A percentile compares a stretch with the other conserved stretches of the same genome.
Conservation (phyloP, 2,113 vertebrate species). For the Saccopteryx leptura region DNA sequence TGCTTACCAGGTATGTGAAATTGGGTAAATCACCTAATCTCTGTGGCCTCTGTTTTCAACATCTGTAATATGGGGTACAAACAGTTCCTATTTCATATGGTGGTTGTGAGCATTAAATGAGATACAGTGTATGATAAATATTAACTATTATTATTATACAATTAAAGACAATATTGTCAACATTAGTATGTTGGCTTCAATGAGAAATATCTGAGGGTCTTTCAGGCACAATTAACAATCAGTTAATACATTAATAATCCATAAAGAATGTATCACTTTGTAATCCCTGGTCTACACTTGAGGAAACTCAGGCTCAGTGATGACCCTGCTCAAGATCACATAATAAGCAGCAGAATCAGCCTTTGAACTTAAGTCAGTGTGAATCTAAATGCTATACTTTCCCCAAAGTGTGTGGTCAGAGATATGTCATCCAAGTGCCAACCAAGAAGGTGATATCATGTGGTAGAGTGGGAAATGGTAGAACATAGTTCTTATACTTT, state of each 20-base stretch:
- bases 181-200: background rate
- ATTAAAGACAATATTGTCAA: background rate
- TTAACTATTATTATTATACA: background rate
- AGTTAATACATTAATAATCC: background rate
- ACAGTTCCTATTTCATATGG: background rate
- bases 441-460: rapidly evolving
- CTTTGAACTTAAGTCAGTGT: background rate
- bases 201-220: background rate
- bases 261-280: background rate
- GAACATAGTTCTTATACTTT: background rate
- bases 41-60: background rate
- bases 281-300: background rate
- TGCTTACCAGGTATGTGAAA: background rate
- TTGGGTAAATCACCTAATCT: background rate
- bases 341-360: slow-evolving; percentile 15
- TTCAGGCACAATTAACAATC: background rate
- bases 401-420: background rate
- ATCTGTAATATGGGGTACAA: background rate
- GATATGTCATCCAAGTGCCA: background rate
- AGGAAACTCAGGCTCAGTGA: background rate
- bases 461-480: background rate
- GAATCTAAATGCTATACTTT: background rate
- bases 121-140: background rate
- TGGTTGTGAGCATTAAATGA: slow-evolving; percentile 3
- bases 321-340: background rate